Base-by-base conservation (phyloP, 2,888 invertebrate genomes). In the Dilophus febrilis region DNA sequence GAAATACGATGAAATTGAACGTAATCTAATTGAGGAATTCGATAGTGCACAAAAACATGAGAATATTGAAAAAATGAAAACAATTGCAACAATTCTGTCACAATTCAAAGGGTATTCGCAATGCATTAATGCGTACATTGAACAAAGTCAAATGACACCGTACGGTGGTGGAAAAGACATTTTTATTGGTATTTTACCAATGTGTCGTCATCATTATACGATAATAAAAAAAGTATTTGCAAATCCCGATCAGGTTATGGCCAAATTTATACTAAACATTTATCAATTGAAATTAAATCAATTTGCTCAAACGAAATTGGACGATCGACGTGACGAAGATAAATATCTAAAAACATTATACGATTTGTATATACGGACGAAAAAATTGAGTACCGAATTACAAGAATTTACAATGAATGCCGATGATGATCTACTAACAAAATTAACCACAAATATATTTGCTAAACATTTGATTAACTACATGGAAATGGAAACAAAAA, bases 101-200 rank as follows among this genome's bases (percentile, higher is more conserved):
- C 88, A 95, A 54, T 98, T 98, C 55, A 95, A 94, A 66, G 87
- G 92, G 2, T 97, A 95, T 61, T 83, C 87, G 0, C 86, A 91
- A 49, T 97, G 95, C 62, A 78, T 98, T 37, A 87, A 97, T 66
- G 90, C 91, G 1, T 98, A 86, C 56, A 95, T 98, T 52, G 92
- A 94, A 56, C 87, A 92, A 49, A 87, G 92, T 59, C 94, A 95
- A 68, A 78, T 83, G 74, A 85, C 83, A 66, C 43, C 42, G 0
- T 78, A 87, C 49, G 71, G 79, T 6, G 71, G 79, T 6, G 83
- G 83, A 17, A 83, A 83, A 56, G 91, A 94, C 57, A 81, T 95
- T 40, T 97, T 94, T 64, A 74, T 76, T 38, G 83, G 92, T 43
- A 82, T 95, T 11, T 68, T 91, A 34, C 86, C 87, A 1, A 68